These are phyloP conservation scores for Conus ventricosus DNA, from an alignment of 1,140 invertebrate species.

Conservation along the genomic window DNA sequence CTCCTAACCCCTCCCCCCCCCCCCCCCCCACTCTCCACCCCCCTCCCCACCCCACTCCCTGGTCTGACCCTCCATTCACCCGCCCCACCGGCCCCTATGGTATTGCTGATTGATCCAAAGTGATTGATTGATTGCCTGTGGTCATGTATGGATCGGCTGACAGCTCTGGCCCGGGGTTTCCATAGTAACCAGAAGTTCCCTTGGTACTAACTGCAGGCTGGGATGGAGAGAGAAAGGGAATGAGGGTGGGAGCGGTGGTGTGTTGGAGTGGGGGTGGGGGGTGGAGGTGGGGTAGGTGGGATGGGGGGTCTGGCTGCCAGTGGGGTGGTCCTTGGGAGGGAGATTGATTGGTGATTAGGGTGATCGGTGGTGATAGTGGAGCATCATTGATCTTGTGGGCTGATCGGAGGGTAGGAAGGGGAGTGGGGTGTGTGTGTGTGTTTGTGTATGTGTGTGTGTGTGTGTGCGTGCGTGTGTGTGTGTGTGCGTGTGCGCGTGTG, in stretches of 20 bases:
- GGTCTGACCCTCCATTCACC: neutral
- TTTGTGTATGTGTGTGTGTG: neutral
- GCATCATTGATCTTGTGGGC: conserved; percentile 25
- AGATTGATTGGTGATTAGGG: conserved; percentile 40
- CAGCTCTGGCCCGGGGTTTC: conserved; percentile 29
- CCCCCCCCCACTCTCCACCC: neutral
- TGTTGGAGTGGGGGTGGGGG: neutral
- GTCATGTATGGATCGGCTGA: conserved; percentile 37
- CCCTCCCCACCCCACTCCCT: neutral
- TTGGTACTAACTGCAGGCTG: no score
- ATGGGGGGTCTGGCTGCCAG: neutral
- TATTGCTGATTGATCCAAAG: conserved; percentile 2
- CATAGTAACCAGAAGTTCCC: conserved; percentile 31
- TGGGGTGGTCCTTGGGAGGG: neutral
- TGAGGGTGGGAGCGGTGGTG: neutral
- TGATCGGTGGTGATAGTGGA: conserved; percentile 23
- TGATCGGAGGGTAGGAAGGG: neutral
- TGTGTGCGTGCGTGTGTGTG: conserved; percentile 16
- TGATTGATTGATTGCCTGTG: conserved; percentile 39
- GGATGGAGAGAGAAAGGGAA: neutral
- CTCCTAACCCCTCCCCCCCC: neutral
- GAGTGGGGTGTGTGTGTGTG: no score
- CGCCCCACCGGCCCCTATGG: neutral
- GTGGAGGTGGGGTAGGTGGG: neutral
- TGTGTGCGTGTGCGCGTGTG: neutral